Percentiles rank a stretch among this genome's conserved stretches.
Conservation (phyloP, 2,888 invertebrate species). For the Drosophila mimica region DNA sequence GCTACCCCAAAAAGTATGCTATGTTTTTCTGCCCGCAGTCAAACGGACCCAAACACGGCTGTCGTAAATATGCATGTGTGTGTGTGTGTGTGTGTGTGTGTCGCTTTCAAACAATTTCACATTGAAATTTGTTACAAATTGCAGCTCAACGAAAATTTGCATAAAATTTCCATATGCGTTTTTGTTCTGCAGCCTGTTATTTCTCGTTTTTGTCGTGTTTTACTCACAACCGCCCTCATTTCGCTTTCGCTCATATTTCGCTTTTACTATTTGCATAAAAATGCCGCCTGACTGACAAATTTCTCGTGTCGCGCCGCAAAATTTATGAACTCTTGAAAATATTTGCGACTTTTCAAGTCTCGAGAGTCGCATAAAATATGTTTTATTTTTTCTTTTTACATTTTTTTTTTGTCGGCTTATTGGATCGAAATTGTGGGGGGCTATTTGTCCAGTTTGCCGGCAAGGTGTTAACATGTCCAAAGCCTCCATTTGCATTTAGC, state of each 20-base stretch:
- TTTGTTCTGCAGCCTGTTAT: slow-evolving; percentile 44
- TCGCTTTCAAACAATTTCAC: slow-evolving; percentile 71
- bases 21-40: slow-evolving; percentile 57
- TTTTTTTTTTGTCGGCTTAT: slow-evolving; percentile 3
- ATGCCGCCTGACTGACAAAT: slow-evolving; percentile 60
- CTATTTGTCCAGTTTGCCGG: slow-evolving; percentile 37
- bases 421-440: neutral
- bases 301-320: slow-evolving; percentile 44
- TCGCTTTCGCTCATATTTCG: slow-evolving; percentile 51
- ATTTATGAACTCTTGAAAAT: slow-evolving; percentile 63
- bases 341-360: slow-evolving; percentile 41
- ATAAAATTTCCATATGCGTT: slow-evolving; percentile 79
- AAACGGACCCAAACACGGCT: slow-evolving; percentile 35
- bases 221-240: slow-evolving; percentile 20
- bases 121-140: slow-evolving; percentile 75
- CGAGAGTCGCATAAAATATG: slow-evolving; percentile 64
- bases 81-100: neutral
- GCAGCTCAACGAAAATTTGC: slow-evolving; percentile 71
- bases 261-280: slow-evolving; percentile 64
- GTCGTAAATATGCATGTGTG: slow-evolving; percentile 11
- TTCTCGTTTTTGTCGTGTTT: neutral
- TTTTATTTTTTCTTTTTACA: slow-evolving; percentile 24
- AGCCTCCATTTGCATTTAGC: slow-evolving; percentile 57
- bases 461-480: slow-evolving; percentile 66
- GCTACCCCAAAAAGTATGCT: slow-evolving; percentile 60